Conservation (phyloP, 2,797 vertebrate species). For the Nannoperca australis region DNA sequence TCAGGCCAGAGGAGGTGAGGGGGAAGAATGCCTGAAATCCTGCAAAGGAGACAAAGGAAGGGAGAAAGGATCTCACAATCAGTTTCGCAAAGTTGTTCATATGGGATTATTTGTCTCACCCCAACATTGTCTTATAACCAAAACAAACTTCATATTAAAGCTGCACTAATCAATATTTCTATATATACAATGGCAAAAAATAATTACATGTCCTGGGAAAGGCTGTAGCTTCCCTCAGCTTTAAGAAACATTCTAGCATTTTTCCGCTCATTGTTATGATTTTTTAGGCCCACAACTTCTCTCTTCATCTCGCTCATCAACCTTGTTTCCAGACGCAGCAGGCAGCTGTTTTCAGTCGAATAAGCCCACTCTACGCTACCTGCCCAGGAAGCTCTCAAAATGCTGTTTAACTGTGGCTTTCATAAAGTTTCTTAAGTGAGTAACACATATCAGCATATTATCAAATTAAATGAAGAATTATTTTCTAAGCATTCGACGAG, state of each 20-base stretch:
- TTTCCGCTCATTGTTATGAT: background rate
- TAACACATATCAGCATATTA: background rate
- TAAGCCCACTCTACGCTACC: background rate
- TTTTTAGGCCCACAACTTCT: background rate
- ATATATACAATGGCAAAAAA: background rate
- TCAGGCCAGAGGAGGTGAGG: slow-evolving; percentile 64
- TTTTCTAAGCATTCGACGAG: background rate
- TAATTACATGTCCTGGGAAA: background rate
- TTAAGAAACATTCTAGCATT: background rate
- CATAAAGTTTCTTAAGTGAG: background rate
- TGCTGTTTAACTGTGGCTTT: background rate
- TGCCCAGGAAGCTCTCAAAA: background rate
- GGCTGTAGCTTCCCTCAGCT: background rate
- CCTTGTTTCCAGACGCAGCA: background rate
- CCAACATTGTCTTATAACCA: background rate
- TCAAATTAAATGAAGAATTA: background rate
- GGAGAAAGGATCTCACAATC: background rate
- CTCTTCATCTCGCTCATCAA: background rate
- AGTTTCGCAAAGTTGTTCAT: accelerated
- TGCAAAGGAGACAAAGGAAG: slow-evolving; percentile 8
- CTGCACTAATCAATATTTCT: background rate
- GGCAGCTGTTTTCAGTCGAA: background rate
- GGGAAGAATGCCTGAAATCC: slow-evolving; percentile 46
- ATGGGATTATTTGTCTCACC: background rate
- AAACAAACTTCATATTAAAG: background rate